A percentile compares a stretch with the other conserved stretches of the same genome.
Evolutionary conservation across 2,888 invertebrate species (phyloP).

Genomic region (Plemyria rubiginata): DNA sequence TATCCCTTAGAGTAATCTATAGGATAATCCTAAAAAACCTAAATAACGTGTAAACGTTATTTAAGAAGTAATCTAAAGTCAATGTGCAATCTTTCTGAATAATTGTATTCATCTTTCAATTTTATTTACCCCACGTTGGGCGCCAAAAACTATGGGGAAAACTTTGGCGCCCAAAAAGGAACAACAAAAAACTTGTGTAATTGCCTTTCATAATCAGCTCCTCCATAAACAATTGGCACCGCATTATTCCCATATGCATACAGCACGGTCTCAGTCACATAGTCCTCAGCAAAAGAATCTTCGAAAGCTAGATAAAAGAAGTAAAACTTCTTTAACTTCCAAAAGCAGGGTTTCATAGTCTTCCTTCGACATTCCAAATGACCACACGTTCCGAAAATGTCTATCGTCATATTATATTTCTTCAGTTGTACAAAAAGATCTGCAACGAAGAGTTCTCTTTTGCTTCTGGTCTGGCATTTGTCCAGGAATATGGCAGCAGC

Average conservation of each 20-base stretch:
- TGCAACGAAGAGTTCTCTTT: conserved; percentile 58
- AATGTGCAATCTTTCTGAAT: background rate
- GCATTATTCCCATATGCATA: conserved; percentile 83
- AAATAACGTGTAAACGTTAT: too few species aligned
- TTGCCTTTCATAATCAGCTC: conserved; percentile 83
- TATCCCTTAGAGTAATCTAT: too few species aligned
- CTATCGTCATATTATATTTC: conserved; percentile 67
- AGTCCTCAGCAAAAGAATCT: conserved; percentile 87
- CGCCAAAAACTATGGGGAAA: background rate
- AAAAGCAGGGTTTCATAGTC: conserved; percentile 63
- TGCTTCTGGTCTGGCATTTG: conserved; percentile 60
- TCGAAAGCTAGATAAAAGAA: conserved; percentile 90
- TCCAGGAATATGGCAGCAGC: conserved; percentile 69
- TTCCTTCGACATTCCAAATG: conserved; percentile 55
- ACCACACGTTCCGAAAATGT: conserved; percentile 84
- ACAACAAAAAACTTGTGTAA: background rate
- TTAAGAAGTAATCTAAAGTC: too few species aligned
- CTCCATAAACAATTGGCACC: conserved; percentile 88
- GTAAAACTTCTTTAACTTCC: conserved; percentile 81
- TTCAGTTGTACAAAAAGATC: conserved; percentile 73
- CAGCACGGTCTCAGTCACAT: conserved; percentile 77
- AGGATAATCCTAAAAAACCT: too few species aligned
- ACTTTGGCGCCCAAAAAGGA: conserved; percentile 1
- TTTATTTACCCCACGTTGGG: background rate
- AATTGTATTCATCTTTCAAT: background rate